Conservation (phyloP, 1,140 invertebrate genomes). For the Drosophila burlai region DNA sequence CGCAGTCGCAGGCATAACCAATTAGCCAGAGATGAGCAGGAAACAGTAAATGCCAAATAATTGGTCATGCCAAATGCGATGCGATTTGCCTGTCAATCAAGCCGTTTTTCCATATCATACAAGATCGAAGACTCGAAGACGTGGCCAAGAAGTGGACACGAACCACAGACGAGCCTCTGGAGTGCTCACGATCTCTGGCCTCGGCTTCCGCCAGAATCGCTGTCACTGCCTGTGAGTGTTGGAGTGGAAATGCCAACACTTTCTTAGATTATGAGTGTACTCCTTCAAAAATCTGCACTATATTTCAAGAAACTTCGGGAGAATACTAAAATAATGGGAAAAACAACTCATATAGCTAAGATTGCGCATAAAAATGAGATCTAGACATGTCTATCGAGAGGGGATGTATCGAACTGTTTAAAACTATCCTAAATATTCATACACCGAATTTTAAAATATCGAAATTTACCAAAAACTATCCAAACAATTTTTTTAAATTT, state of each 20-base stretch:
- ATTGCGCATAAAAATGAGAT: neutral
- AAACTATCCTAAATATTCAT: neutral
- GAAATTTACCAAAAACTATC: too few species aligned
- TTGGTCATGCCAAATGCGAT: slow-evolving; percentile 55
- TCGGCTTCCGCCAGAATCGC: slow-evolving; percentile 1
- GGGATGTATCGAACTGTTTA: neutral
- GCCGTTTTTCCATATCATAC: slow-evolving; percentile 28
- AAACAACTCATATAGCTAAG: neutral
- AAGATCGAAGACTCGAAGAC: neutral
- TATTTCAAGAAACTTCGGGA: too few species aligned
- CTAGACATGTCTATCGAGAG: neutral
- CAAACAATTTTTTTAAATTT: too few species aligned
- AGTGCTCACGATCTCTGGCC: slow-evolving; percentile 29
- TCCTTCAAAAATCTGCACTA: neutral
- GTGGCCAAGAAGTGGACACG: neutral
- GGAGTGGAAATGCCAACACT: too few species aligned
- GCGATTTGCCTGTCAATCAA: slow-evolving; percentile 49
- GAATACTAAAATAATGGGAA: too few species aligned
- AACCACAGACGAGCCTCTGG: neutral
- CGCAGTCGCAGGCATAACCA: slow-evolving; percentile 36
- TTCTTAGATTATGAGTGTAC: slow-evolving; percentile 2
- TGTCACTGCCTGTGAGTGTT: slow-evolving; percentile 1
- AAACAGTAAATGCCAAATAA: slow-evolving; percentile 57
- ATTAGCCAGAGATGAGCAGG: slow-evolving; percentile 43
- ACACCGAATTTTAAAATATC: too few species aligned